Conservation (phyloP, 1,140 invertebrate genomes). For the Gryllus bimaculatus region DNA sequence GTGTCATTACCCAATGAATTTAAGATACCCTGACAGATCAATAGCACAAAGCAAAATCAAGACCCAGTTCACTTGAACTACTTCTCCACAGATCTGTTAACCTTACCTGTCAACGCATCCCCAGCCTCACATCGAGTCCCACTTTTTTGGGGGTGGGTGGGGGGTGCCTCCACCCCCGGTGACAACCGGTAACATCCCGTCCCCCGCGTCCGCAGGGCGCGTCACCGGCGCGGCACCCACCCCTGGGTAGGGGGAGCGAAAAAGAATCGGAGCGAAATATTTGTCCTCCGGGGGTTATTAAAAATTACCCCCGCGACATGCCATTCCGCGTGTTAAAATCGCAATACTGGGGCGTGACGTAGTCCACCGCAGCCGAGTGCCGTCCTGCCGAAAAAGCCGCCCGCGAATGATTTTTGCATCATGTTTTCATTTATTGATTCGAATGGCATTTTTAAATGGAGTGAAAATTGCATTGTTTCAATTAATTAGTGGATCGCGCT, state of each 20-base stretch:
- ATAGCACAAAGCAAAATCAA: too few species aligned
- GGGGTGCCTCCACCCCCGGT: background rate
- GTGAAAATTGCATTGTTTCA: constrained; percentile 23
- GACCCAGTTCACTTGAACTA: too few species aligned
- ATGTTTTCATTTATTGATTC: constrained; percentile 21
- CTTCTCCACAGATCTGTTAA: too few species aligned
- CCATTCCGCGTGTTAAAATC: constrained; percentile 20
- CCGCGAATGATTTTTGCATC: constrained; percentile 20
- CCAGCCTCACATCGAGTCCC: too few species aligned
- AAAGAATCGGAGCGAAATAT: constrained; percentile 13
- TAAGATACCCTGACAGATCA: too few species aligned
- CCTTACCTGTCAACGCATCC: too few species aligned
- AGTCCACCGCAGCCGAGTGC: background rate
- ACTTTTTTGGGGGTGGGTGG: too few species aligned
- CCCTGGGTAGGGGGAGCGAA: background rate
- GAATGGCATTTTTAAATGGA: constrained; percentile 10
- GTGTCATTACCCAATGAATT: too few species aligned
- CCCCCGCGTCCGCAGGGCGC: background rate
- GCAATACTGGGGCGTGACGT: constrained; percentile 14
- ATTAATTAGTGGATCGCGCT: constrained; percentile 20
- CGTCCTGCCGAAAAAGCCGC: background rate
- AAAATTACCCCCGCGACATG: constrained; percentile 19
- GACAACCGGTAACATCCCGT: background rate
- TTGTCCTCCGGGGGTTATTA: constrained; percentile 19
- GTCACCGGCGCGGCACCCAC: background rate